Evolutionary conservation across 92 coral and sea anemone species (phyloP).

Genomic region (Parazoanthus swiftii): DNA sequence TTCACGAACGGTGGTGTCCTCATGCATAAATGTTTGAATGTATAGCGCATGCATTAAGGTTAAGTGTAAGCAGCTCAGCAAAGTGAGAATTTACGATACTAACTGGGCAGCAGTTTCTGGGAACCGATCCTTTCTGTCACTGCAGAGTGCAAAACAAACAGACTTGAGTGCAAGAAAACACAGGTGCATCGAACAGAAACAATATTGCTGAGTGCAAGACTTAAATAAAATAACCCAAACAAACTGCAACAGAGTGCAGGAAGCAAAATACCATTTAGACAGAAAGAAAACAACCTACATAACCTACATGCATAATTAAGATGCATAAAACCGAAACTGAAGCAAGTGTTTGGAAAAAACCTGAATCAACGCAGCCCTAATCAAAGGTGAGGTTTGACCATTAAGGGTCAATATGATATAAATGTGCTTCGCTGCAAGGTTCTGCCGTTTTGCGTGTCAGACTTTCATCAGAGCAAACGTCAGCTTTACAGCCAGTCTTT

Average conservation of each 20-base stretch:
- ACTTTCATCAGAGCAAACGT: no score
- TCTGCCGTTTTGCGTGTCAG: no score
- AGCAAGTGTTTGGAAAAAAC: background rate
- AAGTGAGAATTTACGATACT: background rate
- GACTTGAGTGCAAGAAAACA: background rate
- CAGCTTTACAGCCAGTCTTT: no score
- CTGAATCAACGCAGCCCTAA: no score
- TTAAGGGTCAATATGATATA: no score
- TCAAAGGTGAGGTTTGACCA: no score
- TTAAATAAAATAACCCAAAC: background rate
- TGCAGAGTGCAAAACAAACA: constrained; percentile 38
- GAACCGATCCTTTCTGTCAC: constrained; percentile 29
- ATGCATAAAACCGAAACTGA: background rate
- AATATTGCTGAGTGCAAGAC: background rate
- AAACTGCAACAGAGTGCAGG: background rate
- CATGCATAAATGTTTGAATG: background rate
- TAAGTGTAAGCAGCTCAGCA: background rate
- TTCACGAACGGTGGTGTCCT: no score
- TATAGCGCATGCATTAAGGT: constrained; percentile 14
- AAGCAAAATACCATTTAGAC: no score
- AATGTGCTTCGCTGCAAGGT: no score
- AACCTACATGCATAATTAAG: background rate
- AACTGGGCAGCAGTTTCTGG: constrained; percentile 30
- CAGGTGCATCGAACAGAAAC: background rate
- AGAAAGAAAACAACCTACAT: no score